These are phyloP conservation scores for Cavia porcellus DNA, from an alignment of 2,113 vertebrate species.

Conservation along the genomic window DNA sequence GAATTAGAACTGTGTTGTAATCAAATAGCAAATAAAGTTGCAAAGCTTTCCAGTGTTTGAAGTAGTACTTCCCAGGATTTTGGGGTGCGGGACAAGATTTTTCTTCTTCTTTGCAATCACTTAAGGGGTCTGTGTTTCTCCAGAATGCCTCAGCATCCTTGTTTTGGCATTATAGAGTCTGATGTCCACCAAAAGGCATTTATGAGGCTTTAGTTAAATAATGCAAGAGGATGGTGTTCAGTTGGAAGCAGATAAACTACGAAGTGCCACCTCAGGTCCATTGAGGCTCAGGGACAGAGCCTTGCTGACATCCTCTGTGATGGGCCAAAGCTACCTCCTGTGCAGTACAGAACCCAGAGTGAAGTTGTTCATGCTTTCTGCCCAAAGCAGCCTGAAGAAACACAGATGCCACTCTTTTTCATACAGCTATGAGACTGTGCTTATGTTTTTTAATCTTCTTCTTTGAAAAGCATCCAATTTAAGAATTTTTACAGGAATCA, in stretches of 20 bases:
- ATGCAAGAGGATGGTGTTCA: neutral
- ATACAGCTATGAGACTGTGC: conserved; percentile 79
- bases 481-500: conserved; percentile 81
- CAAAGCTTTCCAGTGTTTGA: neutral
- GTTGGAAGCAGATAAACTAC: neutral
- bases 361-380: conserved; percentile 39
- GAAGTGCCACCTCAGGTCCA: neutral
- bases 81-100: neutral
- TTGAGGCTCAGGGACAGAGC: neutral
- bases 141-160: neutral
- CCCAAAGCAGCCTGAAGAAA: conserved; percentile 59
- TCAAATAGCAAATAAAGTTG: neutral
- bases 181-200: neutral
- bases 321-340: neutral
- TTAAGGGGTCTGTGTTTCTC: neutral
- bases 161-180: neutral
- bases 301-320: neutral
- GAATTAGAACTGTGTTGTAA: neutral
- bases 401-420: conserved; percentile 73
- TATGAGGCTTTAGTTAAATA: neutral
- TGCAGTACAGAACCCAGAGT: conserved; percentile 29
- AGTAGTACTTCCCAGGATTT: neutral
- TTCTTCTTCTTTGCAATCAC: neutral
- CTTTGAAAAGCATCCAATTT: conserved; percentile 84
- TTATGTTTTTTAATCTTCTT: conserved; percentile 71